These are phyloP conservation scores for Lithobius niger DNA, from an alignment of 1,140 invertebrate species.

Conservation along the genomic window DNA sequence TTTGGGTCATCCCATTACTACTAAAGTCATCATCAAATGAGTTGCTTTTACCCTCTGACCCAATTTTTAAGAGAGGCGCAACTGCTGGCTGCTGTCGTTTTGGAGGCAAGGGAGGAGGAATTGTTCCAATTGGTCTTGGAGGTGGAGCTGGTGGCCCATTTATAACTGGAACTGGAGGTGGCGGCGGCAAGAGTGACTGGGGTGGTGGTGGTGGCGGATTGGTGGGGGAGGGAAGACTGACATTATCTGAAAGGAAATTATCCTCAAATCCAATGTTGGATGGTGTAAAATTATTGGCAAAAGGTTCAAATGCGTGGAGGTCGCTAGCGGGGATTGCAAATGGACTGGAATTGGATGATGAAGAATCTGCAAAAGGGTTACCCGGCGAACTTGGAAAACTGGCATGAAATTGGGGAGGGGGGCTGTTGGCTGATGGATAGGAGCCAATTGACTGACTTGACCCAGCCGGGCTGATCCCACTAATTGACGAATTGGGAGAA, in stretches of 20 bases:
- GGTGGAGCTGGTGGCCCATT: constrained; percentile 11
- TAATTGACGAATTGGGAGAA: not conserved
- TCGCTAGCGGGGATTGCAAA: not conserved
- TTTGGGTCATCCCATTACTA: not conserved
- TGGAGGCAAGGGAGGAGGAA: constrained; percentile 1
- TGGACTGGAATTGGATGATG: not conserved
- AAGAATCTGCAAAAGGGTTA: not conserved
- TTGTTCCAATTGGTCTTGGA: constrained; percentile 9
- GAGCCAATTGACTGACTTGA: not conserved
- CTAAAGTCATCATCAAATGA: not conserved
- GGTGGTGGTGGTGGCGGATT: constrained; percentile 16
- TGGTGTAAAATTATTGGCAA: not conserved
- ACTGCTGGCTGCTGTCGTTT: not conserved
- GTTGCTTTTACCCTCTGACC: not conserved
- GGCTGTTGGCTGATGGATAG: not conserved
- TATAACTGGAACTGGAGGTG: constrained; percentile 12
- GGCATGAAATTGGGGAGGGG: constrained; percentile 11
- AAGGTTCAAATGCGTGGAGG: not conserved
- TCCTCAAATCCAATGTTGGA: not conserved
- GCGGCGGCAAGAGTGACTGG: constrained; percentile 11
- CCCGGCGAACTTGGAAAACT: not conserved
- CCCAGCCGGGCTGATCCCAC: not conserved
- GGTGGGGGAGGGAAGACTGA: not conserved
- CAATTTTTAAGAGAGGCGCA: not conserved
- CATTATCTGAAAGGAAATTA: constrained; percentile 1